phyloP scores from a whole-genome alignment of 37 sponge, comb jelly and placozoan genomes.

The Bolinopsis microptera region DNA sequence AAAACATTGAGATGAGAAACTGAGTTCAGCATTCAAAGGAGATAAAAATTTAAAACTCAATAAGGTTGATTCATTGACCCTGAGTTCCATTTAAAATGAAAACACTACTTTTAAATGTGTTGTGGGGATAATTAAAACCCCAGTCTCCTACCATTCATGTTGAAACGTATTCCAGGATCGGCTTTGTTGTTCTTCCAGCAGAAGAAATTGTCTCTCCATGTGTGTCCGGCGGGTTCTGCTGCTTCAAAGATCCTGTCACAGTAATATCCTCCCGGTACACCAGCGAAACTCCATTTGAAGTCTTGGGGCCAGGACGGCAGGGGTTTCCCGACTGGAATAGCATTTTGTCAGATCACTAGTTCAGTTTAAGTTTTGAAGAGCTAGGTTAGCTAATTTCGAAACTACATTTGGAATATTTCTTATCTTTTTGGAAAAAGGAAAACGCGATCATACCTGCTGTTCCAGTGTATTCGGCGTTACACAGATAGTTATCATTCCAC shows the following conservation, averaged over 20 bases:
- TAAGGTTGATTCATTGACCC: too few species aligned
- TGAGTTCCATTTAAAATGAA: too few species aligned
- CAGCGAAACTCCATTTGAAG: not conserved
- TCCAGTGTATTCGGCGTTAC: not conserved
- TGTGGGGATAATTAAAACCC: too few species aligned
- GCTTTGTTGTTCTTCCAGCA: not conserved
- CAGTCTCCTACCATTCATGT: not conserved
- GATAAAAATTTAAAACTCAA: too few species aligned
- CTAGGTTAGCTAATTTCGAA: too few species aligned
- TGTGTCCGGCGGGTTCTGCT: not conserved
- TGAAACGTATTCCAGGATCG: not conserved
- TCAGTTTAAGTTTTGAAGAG: too few species aligned
- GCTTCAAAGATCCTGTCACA: not conserved
- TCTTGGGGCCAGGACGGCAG: not conserved
- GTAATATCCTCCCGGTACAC: not conserved
- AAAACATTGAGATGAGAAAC: too few species aligned
- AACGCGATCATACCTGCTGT: not conserved
- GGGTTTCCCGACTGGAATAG: not conserved
- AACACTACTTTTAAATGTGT: too few species aligned
- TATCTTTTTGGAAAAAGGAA: too few species aligned
- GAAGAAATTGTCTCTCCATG: conserved; percentile 1
- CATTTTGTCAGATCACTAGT: too few species aligned
- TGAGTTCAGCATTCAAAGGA: too few species aligned
- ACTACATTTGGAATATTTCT: too few species aligned
- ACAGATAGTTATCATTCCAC: not conserved